A percentile compares a stretch with the other conserved stretches of the same genome.
These are phyloP conservation scores for Triplophysa rosa DNA, from an alignment of 2,113 vertebrate species.

Conservation along the genomic window DNA sequence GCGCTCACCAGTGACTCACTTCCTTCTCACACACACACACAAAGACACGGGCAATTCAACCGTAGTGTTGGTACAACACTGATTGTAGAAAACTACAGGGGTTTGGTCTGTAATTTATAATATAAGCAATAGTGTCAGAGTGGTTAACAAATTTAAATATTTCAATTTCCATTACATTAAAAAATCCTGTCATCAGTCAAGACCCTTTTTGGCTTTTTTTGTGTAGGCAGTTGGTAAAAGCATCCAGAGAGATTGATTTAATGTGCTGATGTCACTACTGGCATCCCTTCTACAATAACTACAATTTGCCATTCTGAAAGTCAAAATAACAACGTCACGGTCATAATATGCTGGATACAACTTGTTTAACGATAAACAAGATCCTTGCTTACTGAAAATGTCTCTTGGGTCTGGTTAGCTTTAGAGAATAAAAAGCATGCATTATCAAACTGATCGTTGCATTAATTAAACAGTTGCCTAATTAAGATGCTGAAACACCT, in stretches of 20 bases:
- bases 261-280: neutral
- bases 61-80: conserved; percentile 6
- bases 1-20: conserved; percentile 47
- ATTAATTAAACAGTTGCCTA: neutral
- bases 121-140: neutral
- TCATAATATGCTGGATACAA: too few relatives aligned
- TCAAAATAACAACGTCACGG: too few relatives aligned
- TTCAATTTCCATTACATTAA: neutral
- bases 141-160: neutral
- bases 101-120: neutral
- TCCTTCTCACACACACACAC: conserved; percentile 37
- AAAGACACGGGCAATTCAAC: conserved; percentile 17
- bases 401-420: neutral
- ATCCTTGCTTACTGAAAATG: neutral
- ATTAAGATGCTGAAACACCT: conserved; percentile 7
- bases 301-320: too few relatives aligned
- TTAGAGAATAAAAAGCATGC: neutral
- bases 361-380: neutral
- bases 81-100: conserved; percentile 14
- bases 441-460: neutral
- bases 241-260: conserved; percentile 1
- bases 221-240: neutral
- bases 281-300: too few relatives aligned
- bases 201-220: neutral
- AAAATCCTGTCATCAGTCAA: neutral